Evolutionary conservation across 2,888 invertebrate genomes (phyloP).

Genomic region (Dexiosoma caninum): DNA sequence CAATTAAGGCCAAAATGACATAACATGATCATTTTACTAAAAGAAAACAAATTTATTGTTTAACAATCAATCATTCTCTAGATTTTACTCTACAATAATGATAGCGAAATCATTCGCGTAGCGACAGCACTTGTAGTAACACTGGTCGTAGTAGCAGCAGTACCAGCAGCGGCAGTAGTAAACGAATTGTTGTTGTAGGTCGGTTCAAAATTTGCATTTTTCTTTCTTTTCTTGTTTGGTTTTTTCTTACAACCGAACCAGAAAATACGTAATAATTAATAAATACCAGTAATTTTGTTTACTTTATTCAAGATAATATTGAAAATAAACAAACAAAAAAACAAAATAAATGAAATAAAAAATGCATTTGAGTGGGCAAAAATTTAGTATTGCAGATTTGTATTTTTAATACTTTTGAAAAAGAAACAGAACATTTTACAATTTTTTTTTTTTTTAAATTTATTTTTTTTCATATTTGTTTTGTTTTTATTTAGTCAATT

Average conservation of each 20-base stretch:
- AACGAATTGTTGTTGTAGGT: conserved; percentile 63
- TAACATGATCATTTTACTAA: not conserved
- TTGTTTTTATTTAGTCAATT: not conserved
- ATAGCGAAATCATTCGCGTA: not conserved
- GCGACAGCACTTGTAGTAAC: not conserved
- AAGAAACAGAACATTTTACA: not conserved
- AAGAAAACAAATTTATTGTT: conserved; percentile 18
- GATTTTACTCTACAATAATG: not conserved
- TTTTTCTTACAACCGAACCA: conserved; percentile 1
- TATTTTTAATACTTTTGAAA: not conserved
- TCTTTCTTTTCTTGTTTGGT: conserved; percentile 61
- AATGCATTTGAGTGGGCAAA: not conserved
- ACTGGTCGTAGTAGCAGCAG: not conserved
- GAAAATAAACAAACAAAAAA: too few relatives aligned
- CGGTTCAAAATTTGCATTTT: conserved; percentile 73
- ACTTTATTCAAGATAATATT: not conserved
- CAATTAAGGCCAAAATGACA: not conserved
- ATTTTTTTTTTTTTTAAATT: not conserved
- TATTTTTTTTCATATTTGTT: too few relatives aligned
- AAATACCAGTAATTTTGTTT: conserved; percentile 19
- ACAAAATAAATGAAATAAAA: too few relatives aligned
- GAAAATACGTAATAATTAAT: not conserved
- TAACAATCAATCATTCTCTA: not conserved
- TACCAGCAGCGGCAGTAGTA: too few relatives aligned
- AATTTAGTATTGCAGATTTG: not conserved